phyloP scores from a whole-genome alignment of 2,888 invertebrate species.

The Ichneumon xanthorius region DNA sequence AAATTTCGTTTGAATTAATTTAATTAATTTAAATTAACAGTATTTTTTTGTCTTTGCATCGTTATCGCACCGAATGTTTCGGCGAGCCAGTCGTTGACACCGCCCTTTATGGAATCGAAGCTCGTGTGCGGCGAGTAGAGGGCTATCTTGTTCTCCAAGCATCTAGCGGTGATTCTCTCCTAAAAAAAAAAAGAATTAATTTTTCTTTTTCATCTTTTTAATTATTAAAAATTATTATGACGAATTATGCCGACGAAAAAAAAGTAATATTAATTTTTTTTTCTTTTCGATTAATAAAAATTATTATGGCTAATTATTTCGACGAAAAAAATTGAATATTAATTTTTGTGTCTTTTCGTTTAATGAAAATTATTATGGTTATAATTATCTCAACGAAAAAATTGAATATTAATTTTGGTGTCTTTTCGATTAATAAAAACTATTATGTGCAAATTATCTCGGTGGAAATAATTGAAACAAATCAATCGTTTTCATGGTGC shows the following conservation, averaged over 20 bases:
- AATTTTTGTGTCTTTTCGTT: constrained; percentile 19
- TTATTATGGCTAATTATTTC: not conserved
- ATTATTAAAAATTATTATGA: not conserved
- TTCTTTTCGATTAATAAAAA: constrained; percentile 1
- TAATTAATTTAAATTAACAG: constrained; percentile 29
- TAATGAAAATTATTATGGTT: not conserved
- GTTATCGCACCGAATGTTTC: constrained; percentile 86
- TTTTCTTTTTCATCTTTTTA: not conserved
- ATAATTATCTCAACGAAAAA: not conserved
- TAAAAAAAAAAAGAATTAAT: constrained; percentile 82
- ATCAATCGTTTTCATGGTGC: not conserved
- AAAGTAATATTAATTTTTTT: not conserved
- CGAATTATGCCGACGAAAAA: not conserved
- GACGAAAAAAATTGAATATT: not conserved
- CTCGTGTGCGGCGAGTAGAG: constrained; percentile 97
- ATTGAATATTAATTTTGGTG: not conserved
- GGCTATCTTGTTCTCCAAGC: constrained; percentile 94
- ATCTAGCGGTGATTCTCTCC: constrained; percentile 92
- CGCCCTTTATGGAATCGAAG: constrained; percentile 93
- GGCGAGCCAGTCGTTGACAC: constrained; percentile 97
- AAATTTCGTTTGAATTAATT: not conserved
- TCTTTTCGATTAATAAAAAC: constrained; percentile 7
- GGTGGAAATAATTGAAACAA: not conserved
- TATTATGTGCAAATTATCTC: not conserved
- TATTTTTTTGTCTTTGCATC: not conserved